phyloP scores from a whole-genome alignment of 2,888 invertebrate genomes.

The Nowickia ferox region DNA sequence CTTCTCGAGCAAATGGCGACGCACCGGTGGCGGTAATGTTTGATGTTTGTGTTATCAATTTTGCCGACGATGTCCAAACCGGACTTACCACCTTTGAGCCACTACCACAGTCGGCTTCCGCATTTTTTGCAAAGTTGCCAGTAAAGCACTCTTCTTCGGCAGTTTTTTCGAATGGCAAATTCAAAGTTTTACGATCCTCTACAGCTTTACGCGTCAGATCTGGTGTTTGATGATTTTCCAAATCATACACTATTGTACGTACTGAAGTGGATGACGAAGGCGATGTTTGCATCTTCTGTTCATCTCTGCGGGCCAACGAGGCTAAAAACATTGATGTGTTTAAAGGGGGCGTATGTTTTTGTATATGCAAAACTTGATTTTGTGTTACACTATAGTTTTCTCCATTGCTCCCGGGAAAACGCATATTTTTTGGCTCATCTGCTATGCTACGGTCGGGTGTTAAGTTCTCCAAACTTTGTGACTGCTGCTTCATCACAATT shows the following conservation, averaged over 20 bases:
- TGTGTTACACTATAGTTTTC: conserved; percentile 95
- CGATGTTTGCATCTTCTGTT: conserved; percentile 65
- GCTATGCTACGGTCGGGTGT: conserved; percentile 80
- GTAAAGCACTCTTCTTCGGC: conserved; percentile 57
- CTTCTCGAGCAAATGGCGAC: conserved; percentile 53
- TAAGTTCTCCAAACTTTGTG: conserved; percentile 82
- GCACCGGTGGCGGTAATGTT: conserved; percentile 71
- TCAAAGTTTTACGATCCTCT: conserved; percentile 75
- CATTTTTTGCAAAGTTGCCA: conserved; percentile 21
- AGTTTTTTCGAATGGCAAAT: conserved; percentile 75
- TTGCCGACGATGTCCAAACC: conserved; percentile 82
- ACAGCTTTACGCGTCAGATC: conserved; percentile 79
- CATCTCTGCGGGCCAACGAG: conserved; percentile 47
- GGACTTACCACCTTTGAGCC: conserved; percentile 75
- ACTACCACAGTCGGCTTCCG: conserved; percentile 32
- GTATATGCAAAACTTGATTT: conserved; percentile 93
- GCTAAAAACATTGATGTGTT: conserved; percentile 60
- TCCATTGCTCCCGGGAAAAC: conserved; percentile 93
- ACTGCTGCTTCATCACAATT: conserved; percentile 82
- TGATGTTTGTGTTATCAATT: conserved; percentile 82
- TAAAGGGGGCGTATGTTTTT: conserved; percentile 84
- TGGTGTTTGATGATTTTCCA: conserved; percentile 85
- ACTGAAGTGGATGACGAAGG: conserved; percentile 84
- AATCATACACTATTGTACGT: conserved; percentile 89
- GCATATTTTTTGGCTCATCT: conserved; percentile 88